Base-by-base conservation (phyloP, 2,888 invertebrate genomes). In the Thumatha senex region DNA sequence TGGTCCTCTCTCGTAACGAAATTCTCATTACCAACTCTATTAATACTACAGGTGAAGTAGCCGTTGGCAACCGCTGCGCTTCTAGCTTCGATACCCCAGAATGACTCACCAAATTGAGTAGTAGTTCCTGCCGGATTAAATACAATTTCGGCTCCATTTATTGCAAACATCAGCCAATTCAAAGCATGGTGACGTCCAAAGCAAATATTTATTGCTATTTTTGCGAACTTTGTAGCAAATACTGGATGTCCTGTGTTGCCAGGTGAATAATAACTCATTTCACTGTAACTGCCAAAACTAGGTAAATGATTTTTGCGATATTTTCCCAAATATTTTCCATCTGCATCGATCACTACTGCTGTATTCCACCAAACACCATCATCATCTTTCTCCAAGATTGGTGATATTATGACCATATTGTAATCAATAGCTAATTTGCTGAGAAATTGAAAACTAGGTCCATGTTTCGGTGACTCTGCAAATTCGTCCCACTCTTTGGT, bases 281-380 rank as follows among this genome's bases (percentile, higher is more conserved):
- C 99, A 77, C 98, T 99, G 80, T 99, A 99, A 83, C 99, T 99
- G 0, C 98, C 99, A 29, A 98, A 96, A 62, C 99, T 93, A 0
- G 99, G 99, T 67, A 99, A 97, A 82, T 99, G 99, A 84, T 99
- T 99, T 82, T 99, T 99, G n/a, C 99, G 93, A 72, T 98, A 97
- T 87, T 98, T 99, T 0, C 99, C 99, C 64, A 99, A 78, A 40
- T 96, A 95, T 11, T 92, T 92, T 0, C 99, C 99, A 51, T 93
- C 93, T 68, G 96, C 95, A 48, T 96, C 96, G 50, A 99, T 97
- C 0, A 99, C 95, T 0, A 98, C 98, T 18, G 96, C 95, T 0
- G 99, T 98, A 82, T 99, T 99, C 97, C 98, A 98, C 64, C 99
- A 93, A 0, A 94, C 93, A 48, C 97, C 98, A 0, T 95, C 94